Percentiles rank a stretch among this genome's conserved stretches.
phyloP scores from a whole-genome alignment of 37 sponge, comb jelly and placozoan species.

The Axinella damicornis region DNA sequence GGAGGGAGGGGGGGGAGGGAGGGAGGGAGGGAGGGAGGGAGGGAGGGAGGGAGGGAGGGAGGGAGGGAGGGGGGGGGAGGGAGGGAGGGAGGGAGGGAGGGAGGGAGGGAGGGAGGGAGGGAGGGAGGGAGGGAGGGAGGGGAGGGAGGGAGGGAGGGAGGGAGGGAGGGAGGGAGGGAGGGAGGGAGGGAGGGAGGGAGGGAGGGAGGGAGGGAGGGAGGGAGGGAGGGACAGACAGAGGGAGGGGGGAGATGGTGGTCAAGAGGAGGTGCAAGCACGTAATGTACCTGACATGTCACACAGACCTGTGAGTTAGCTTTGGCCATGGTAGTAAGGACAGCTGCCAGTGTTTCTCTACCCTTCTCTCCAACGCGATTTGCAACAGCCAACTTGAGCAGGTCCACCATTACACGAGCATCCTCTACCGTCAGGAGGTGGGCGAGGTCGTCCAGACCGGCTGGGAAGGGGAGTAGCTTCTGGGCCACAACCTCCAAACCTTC shows the following conservation, averaged over 20 bases:
- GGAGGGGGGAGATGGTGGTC: no score
- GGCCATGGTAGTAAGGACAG: slow-evolving; percentile 83
- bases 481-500: background rate
- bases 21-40: background rate
- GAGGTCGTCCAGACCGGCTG: slow-evolving; percentile 63
- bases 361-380: slow-evolving; percentile 86
- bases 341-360: slow-evolving; percentile 84
- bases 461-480: background rate
- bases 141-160: no score
- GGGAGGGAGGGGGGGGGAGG: background rate
- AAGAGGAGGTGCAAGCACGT: no score
- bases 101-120: background rate
- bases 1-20: slow-evolving; percentile 5
- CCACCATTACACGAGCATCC: slow-evolving; percentile 89
- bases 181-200: no score
- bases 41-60: background rate
- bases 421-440: slow-evolving; percentile 79
- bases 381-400: slow-evolving; percentile 95
- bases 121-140: background rate
- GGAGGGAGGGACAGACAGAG: no score
- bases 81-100: background rate
- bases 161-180: no score
- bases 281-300: background rate
- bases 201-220: no score
- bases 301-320: slow-evolving; percentile 79